These are phyloP conservation scores for Syrista parreyssii DNA, from an alignment of 2,888 invertebrate species.

Conservation along the genomic window DNA sequence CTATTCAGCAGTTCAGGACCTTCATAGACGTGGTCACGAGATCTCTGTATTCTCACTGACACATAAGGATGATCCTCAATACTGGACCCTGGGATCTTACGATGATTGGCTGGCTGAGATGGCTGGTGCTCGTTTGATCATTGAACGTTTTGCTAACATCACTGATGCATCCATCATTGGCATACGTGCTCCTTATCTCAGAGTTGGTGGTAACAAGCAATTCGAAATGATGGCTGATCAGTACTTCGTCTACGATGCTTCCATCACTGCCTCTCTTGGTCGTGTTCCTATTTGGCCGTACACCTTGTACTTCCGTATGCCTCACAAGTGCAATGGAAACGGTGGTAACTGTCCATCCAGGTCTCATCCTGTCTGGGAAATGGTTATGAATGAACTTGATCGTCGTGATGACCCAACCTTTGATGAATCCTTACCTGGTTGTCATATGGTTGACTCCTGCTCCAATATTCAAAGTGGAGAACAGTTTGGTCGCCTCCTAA, in stretches of 20 bases:
- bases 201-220: constrained; percentile 94
- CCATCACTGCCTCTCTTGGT: constrained; percentile 89
- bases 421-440: constrained; percentile 92
- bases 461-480: constrained; percentile 92
- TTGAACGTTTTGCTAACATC: constrained; percentile 91
- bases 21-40: constrained; percentile 91
- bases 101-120: constrained; percentile 95
- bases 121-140: constrained; percentile 89
- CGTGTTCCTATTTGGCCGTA: constrained; percentile 97
- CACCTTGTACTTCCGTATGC: constrained; percentile 96
- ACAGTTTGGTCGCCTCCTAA: constrained; percentile 87
- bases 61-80: constrained; percentile 91
- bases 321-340: constrained; percentile 94
- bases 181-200: constrained; percentile 86
- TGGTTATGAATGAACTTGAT: constrained; percentile 96
- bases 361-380: constrained; percentile 95
- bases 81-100: constrained; percentile 88
- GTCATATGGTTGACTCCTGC: constrained; percentile 95
- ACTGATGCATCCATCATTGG: constrained; percentile 92
- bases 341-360: constrained; percentile 90
- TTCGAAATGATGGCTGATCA: constrained; percentile 98
- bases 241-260: constrained; percentile 94
- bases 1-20: constrained; percentile 89
- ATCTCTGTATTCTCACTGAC: constrained; percentile 92
- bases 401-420: constrained; percentile 93